A percentile compares a stretch with the other conserved stretches of the same genome.
Conservation (phyloP, 2,888 invertebrate genomes). For the Leistus spinibarbis region DNA sequence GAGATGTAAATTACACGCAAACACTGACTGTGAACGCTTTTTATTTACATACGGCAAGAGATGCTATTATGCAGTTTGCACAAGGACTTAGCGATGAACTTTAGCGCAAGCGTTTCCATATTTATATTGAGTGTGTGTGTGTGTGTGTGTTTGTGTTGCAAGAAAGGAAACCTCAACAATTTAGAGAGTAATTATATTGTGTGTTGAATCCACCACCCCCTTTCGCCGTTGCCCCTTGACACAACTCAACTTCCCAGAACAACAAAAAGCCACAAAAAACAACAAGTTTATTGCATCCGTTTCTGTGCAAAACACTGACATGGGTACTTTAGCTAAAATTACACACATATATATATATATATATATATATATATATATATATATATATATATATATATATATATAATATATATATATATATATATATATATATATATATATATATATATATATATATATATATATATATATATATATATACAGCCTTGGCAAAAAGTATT, state of each 20-base stretch:
- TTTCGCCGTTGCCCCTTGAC: background rate
- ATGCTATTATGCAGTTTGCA: slow-evolving; percentile 37
- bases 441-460: too few relatives aligned
- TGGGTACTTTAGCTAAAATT: background rate
- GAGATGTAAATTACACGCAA: slow-evolving; percentile 22
- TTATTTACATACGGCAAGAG: slow-evolving; percentile 30
- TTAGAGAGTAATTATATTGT: slow-evolving; percentile 24
- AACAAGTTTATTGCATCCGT: background rate
- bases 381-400: too few relatives aligned
- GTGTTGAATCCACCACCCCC: slow-evolving; percentile 1
- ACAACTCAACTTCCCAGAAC: slow-evolving; percentile 6
- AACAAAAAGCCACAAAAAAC: slow-evolving; percentile 10
- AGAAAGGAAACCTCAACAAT: slow-evolving; percentile 13
- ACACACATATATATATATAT: too few relatives aligned
- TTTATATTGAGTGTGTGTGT: background rate
- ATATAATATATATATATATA: too few relatives aligned
- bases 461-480: too few relatives aligned
- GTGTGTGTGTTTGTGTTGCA: background rate
- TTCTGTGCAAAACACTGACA: background rate
- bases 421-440: too few relatives aligned
- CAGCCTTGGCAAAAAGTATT: too few relatives aligned
- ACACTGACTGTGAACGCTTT: slow-evolving; percentile 13
- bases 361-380: too few relatives aligned
- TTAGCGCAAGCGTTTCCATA: too few relatives aligned
- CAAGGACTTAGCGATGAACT: slow-evolving; percentile 33